phyloP scores from a whole-genome alignment of 2,113 vertebrate species.

The Myocastor coypus region DNA sequence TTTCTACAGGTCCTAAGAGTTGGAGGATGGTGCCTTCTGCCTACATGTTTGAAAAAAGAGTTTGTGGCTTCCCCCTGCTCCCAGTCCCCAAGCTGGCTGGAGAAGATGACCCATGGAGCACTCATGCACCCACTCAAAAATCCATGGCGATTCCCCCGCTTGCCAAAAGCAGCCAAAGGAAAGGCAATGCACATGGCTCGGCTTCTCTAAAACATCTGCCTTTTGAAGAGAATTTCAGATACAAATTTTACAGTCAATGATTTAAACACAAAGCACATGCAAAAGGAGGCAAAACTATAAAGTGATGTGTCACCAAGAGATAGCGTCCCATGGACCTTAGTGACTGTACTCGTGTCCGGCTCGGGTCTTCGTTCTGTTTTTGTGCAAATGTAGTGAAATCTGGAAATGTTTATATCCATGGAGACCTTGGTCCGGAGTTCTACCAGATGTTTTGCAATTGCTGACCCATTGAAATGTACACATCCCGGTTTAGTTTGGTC shows the following conservation, averaged over 20 bases:
- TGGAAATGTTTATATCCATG: neutral
- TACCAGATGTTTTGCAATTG: neutral
- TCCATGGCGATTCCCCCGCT: slow-evolving; percentile 77
- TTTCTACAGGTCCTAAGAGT: slow-evolving; percentile 81
- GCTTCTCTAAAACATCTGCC: slow-evolving; percentile 32
- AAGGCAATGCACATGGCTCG: neutral
- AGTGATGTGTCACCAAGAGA: slow-evolving; percentile 44
- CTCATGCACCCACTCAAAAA: neutral
- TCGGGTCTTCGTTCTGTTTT: neutral
- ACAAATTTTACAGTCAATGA: slow-evolving; percentile 37
- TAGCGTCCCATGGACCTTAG: neutral
- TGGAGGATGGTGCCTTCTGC: slow-evolving; percentile 33
- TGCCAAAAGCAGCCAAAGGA: slow-evolving; percentile 5
- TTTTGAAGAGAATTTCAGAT: slow-evolving; percentile 37
- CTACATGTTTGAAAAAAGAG: slow-evolving; percentile 38
- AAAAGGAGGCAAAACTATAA: neutral
- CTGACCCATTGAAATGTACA: slow-evolving; percentile 13
- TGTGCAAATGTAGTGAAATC: slow-evolving; percentile 23
- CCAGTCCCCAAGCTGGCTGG: slow-evolving; percentile 59
- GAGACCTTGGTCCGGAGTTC: neutral
- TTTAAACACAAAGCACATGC: slow-evolving; percentile 27
- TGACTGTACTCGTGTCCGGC: neutral
- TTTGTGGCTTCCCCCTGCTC: slow-evolving; percentile 52
- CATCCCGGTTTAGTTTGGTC: neutral
- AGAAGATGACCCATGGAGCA: slow-evolving; percentile 83